Evolutionary conservation across 2,888 invertebrate genomes (phyloP).

Genomic region (Sphaerophoria taeniata): DNA sequence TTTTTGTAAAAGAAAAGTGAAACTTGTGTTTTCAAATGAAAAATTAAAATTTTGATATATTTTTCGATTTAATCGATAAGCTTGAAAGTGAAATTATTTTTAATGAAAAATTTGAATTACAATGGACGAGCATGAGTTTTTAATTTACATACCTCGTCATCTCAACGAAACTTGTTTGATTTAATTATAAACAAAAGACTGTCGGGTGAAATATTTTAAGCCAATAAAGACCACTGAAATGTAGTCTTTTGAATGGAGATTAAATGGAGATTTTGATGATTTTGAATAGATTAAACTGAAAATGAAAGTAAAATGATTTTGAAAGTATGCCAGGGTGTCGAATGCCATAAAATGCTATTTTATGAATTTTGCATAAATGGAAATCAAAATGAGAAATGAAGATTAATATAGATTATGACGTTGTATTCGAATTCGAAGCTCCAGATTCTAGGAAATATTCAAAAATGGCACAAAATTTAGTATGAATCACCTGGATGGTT

Average conservation of each 20-base stretch:
- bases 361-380: too few species aligned
- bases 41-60: background rate
- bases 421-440: too few species aligned
- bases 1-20: conserved; percentile 57
- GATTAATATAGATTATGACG: too few species aligned
- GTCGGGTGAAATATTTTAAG: background rate
- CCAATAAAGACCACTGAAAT: background rate
- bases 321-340: background rate
- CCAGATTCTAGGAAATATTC: too few species aligned
- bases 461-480: too few species aligned
- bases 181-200: conserved; percentile 17
- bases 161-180: conserved; percentile 10
- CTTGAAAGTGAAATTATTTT: conserved; percentile 30
- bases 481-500: too few species aligned
- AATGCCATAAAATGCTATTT: too few species aligned
- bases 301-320: background rate
- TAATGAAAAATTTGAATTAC: conserved; percentile 18
- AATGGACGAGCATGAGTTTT: conserved; percentile 15
- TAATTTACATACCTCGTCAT: background rate
- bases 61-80: conserved; percentile 22
- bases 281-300: conserved; percentile 12
- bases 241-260: background rate
- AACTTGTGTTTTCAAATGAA: conserved; percentile 50
- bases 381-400: too few species aligned
- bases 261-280: background rate